A percentile compares a stretch with the other conserved stretches of the same genome.
These are phyloP conservation scores for Keiferia lycopersicella DNA, from an alignment of 2,888 invertebrate genomes.

Conservation along the genomic window DNA sequence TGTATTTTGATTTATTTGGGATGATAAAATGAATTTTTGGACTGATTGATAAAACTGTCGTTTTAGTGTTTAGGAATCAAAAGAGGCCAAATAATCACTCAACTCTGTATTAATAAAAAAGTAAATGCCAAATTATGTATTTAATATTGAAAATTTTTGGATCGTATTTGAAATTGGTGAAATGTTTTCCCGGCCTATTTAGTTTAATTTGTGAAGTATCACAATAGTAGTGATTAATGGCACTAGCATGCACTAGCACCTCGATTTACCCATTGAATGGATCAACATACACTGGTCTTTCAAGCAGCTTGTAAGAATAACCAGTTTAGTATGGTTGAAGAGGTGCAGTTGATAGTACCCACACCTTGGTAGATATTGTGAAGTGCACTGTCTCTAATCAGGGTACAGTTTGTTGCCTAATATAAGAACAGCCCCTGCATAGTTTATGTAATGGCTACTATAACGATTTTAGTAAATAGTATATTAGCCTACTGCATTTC, in stretches of 20 bases:
- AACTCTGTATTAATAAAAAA: neutral
- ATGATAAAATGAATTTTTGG: too few species aligned
- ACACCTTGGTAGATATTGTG: too few species aligned
- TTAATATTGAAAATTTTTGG: neutral
- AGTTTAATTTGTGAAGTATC: neutral
- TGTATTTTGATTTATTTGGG: too few species aligned
- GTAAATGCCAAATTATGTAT: neutral
- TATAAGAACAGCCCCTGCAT: too few species aligned
- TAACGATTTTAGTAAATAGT: neutral
- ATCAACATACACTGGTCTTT: neutral
- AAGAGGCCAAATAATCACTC: neutral
- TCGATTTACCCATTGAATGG: neutral
- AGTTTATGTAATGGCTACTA: neutral
- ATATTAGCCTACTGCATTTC: neutral
- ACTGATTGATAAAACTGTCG: too few species aligned
- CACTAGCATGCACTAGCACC: too few species aligned
- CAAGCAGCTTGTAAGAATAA: too few species aligned
- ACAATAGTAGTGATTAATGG: neutral
- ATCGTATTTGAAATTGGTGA: neutral
- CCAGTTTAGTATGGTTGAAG: too few species aligned
- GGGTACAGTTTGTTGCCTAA: neutral
- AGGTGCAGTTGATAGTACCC: too few species aligned
- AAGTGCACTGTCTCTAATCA: too few species aligned
- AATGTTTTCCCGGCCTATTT: slow-evolving; percentile 1
- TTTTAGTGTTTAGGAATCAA: neutral